Conservation (phyloP, 2,113 vertebrate species). For the Mixornis gularis region DNA sequence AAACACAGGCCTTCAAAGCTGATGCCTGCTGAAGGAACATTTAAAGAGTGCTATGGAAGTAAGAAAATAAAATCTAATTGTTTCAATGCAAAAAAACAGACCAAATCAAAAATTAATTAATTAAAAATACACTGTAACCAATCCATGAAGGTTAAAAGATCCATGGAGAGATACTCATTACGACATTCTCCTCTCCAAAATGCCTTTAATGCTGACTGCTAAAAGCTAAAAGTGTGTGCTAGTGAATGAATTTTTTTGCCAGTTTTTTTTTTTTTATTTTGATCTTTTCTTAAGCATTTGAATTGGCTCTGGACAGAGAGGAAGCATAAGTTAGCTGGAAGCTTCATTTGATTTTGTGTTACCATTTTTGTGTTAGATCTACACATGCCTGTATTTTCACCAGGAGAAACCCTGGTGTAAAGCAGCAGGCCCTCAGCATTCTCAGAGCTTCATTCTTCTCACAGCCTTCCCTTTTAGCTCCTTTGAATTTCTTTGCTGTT, state of each 20-base stretch:
- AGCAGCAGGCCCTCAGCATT: background rate
- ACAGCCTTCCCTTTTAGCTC: background rate
- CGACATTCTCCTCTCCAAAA: background rate
- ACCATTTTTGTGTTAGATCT: background rate
- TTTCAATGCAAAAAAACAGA: background rate
- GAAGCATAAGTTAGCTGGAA: background rate
- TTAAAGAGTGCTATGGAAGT: background rate
- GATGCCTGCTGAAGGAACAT: background rate
- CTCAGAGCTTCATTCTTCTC: background rate
- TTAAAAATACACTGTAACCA: background rate
- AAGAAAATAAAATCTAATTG: background rate
- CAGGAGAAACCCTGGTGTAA: background rate
- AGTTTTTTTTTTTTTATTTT: background rate
- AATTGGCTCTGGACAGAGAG: background rate
- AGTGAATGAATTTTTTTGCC: background rate
- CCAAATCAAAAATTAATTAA: background rate
- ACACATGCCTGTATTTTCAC: background rate
- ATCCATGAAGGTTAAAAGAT: background rate
- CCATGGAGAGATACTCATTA: background rate
- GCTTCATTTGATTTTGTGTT: background rate
- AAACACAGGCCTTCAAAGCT: background rate
- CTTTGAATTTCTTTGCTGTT: background rate
- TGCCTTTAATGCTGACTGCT: background rate
- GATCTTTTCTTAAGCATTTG: background rate
- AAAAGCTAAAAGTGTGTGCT: background rate